Conservation (phyloP, 2,888 invertebrate genomes). For the Chromoteleia sp. region DNA sequence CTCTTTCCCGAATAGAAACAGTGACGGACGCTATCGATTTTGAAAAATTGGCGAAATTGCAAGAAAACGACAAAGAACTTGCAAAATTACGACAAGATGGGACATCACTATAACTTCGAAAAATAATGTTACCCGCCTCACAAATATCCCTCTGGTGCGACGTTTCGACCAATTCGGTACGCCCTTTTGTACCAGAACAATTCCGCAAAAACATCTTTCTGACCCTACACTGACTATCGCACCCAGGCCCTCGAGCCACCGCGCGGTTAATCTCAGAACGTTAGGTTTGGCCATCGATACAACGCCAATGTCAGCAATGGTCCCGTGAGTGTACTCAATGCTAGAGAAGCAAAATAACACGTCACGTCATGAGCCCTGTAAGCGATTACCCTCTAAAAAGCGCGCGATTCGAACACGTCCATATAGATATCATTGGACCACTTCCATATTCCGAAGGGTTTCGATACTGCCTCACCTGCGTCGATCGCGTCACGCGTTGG, state of each 20-base stretch:
- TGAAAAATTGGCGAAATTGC: too few relatives aligned
- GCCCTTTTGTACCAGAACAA: conserved; percentile 64
- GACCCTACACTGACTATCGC: conserved; percentile 73
- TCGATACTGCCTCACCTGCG: conserved; percentile 79
- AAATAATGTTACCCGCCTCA: too few relatives aligned
- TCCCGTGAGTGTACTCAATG: conserved; percentile 57
- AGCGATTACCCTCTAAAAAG: conserved; percentile 71
- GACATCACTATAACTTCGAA: too few relatives aligned
- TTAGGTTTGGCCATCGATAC: conserved; percentile 77
- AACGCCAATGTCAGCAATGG: conserved; percentile 76
- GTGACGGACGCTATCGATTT: too few relatives aligned
- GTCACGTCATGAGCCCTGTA: conserved; percentile 70
- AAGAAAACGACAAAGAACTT: too few relatives aligned
- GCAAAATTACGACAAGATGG: too few relatives aligned
- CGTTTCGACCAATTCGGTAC: conserved; percentile 1
- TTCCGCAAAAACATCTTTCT: conserved; percentile 67
- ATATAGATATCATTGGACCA: conserved; percentile 78
- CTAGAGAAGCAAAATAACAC: conserved; percentile 10
- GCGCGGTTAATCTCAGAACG: conserved; percentile 75
- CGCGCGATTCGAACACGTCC: conserved; percentile 76
- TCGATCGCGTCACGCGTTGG: conserved; percentile 75
- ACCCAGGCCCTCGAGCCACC: conserved; percentile 73
- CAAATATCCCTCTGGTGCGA: background rate
- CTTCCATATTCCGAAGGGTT: conserved; percentile 34
- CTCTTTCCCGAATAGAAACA: too few relatives aligned